A percentile compares a stretch with the other conserved stretches of the same genome.
These are phyloP conservation scores for Trachymyrmex cornetzi DNA, from an alignment of 1,140 invertebrate genomes.

Conservation along the genomic window DNA sequence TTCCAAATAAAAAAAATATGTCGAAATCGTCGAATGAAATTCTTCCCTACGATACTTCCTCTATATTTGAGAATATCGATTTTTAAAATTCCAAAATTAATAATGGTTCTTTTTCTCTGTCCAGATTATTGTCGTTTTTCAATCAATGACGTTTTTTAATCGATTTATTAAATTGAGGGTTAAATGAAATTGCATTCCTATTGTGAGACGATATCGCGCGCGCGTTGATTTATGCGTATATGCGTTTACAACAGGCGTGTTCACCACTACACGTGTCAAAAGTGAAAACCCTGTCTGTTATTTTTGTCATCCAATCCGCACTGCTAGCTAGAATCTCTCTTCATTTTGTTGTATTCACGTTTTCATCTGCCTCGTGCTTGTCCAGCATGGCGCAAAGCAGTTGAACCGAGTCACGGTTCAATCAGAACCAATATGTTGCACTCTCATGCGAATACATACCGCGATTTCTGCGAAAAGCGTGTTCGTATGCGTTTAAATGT, in stretches of 20 bases:
- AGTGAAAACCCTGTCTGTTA: slow-evolving; percentile 45
- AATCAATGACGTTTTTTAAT: slow-evolving; percentile 7
- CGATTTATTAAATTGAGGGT: slow-evolving; percentile 32
- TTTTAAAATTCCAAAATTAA: slow-evolving; percentile 9
- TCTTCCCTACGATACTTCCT: background rate
- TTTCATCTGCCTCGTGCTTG: slow-evolving; percentile 57
- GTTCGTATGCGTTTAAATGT: slow-evolving; percentile 50
- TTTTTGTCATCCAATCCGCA: slow-evolving; percentile 60
- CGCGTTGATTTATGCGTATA: background rate
- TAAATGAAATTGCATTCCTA: slow-evolving; percentile 6
- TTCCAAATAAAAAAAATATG: slow-evolving; percentile 35
- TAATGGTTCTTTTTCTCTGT: background rate
- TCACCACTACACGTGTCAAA: slow-evolving; percentile 41
- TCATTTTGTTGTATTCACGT: slow-evolving; percentile 63
- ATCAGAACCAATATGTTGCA: slow-evolving; percentile 69
- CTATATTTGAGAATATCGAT: slow-evolving; percentile 6
- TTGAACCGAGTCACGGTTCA: slow-evolving; percentile 57
- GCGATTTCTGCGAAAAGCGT: slow-evolving; percentile 52
- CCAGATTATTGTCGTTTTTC: background rate
- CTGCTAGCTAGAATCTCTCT: slow-evolving; percentile 37
- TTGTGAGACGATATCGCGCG: slow-evolving; percentile 9
- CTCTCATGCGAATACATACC: slow-evolving; percentile 50
- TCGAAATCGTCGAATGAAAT: slow-evolving; percentile 29
- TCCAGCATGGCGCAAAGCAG: slow-evolving; percentile 24
- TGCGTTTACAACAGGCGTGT: background rate